phyloP scores from a whole-genome alignment of 2,113 vertebrate species.

The mouse (Mus musculus) region GRCm39 chr11:95873001-95873500 shows the following conservation, averaged over 20 bases:
- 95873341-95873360: slow-evolving; percentile 16
- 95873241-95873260: not conserved
- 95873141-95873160: not conserved
- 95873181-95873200: not conserved
- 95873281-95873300: not conserved
- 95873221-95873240: not conserved
- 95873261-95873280: not conserved
- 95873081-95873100: not conserved
- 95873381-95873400: slow-evolving; percentile 72
- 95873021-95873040: not conserved
- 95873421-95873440: slow-evolving; percentile 75
- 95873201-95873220: not conserved
- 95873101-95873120: not conserved
- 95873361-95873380: not conserved
- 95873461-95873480: slow-evolving; percentile 79
- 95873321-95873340: not conserved
- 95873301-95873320: slow-evolving; percentile 46
- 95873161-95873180: not conserved
- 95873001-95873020: not conserved
- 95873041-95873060: not conserved
- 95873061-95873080: not conserved
- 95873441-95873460: slow-evolving; percentile 78
- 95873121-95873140: not conserved
- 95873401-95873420: slow-evolving; percentile 72
- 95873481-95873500: slow-evolving; percentile 68